Percentiles rank a stretch among this genome's conserved stretches.
These are phyloP conservation scores for Cyphomyrus plagiostoma DNA, from an alignment of 2,113 vertebrate species.

Conservation along the genomic window DNA sequence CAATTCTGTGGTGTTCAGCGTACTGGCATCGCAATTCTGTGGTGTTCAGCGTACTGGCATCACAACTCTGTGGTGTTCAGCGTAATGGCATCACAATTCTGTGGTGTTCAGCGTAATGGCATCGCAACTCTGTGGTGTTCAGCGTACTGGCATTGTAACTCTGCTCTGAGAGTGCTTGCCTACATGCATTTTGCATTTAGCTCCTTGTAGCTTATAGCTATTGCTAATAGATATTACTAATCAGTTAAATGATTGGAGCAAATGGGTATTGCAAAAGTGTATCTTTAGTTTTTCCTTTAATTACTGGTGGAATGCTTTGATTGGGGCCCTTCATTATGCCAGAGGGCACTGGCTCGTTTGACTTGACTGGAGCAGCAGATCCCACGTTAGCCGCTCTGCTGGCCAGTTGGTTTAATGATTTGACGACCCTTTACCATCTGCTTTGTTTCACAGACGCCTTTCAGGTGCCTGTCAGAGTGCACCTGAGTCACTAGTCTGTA, in stretches of 20 bases:
- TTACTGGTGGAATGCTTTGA: not conserved
- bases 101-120: no score
- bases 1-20: no score
- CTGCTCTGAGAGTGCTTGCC: not conserved
- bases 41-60: not conserved
- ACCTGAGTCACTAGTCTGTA: not conserved
- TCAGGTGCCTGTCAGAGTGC: not conserved
- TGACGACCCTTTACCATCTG: not conserved
- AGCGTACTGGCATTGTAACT: not conserved
- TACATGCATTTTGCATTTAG: not conserved
- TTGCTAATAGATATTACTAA: no score
- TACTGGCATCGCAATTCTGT: not conserved
- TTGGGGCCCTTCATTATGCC: not conserved
- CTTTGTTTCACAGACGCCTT: not conserved
- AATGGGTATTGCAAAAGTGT: not conserved
- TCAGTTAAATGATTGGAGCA: not conserved
- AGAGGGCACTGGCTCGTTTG: not conserved
- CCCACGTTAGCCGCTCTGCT: not conserved
- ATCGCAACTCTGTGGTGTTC: no score
- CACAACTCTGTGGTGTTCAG: not conserved
- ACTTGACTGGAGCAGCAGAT: not conserved
- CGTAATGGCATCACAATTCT: no score
- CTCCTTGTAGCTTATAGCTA: not conserved
- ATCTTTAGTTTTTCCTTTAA: not conserved
- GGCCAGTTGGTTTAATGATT: not conserved